Conservation (phyloP, 2,888 invertebrate genomes). For the Sepiola atlantica region DNA sequence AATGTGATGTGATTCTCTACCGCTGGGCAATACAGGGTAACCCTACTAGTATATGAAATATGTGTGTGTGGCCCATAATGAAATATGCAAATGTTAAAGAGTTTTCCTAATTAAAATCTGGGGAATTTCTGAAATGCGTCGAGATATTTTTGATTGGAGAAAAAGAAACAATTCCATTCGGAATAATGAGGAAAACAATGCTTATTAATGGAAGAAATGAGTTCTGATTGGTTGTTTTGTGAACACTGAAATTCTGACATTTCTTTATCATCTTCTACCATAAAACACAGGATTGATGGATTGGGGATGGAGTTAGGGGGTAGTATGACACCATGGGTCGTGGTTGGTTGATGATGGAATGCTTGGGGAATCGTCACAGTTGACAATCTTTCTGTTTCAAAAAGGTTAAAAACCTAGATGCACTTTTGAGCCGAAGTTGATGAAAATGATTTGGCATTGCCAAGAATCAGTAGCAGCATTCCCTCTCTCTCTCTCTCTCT, state of each 20-base stretch:
- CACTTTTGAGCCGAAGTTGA: background rate
- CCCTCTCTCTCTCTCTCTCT: too few species aligned
- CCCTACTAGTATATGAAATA: too few species aligned
- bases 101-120: background rate
- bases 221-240: background rate
- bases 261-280: background rate
- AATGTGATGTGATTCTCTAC: too few species aligned
- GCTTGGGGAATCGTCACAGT: background rate
- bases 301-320: background rate
- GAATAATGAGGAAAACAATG: background rate
- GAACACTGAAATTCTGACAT: background rate
- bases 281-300: background rate
- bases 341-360: background rate
- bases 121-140: too few species aligned
- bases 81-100: background rate
- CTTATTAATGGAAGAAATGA: background rate
- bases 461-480: background rate
- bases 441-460: too few species aligned
- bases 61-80: background rate
- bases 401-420: background rate
- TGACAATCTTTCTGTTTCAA: background rate
- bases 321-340: background rate
- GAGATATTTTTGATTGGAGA: too few species aligned
- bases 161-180: too few species aligned
- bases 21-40: too few species aligned